Base-by-base conservation (phyloP, 1,140 invertebrate genomes). In the Littorina saxatilis region DNA sequence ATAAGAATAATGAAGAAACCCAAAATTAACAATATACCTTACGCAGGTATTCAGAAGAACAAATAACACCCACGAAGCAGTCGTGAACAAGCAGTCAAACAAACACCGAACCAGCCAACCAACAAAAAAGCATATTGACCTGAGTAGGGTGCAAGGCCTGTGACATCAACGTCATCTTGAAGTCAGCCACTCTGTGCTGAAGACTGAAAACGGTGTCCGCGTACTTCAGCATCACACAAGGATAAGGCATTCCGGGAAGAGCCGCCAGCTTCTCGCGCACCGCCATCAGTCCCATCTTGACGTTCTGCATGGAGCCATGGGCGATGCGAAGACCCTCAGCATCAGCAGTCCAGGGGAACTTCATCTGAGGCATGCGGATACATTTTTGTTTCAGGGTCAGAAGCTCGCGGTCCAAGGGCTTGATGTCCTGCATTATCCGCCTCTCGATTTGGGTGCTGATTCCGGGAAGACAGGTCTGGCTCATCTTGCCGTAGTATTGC, bases 121-220 rank as follows among this genome's bases (percentile, higher is more conserved):
- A 47, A 47, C 43, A 47, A 17, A n/a, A 47, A 47, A 47, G 43
- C 43, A 5, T n/a, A n/a, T n/a, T 47, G 43, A 47, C 43, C 43
- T 47, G 43, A 5, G 17, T 47, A 5, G 43, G 43, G 17, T 47
- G 43, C 7, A 17, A 9, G 7, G 17, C 17, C 43, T 73, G 70
- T 4, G 70, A 39, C 70, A 73, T n/a, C 20, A 73, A 43, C 2
- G 40, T 50, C 11, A 23, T 52, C 40, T 73, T 73, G 70, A 73
- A 73, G 23, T 50, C 50, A 9, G 7, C 40, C 23, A 73, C 29
- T n/a, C 29, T 73, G 23, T 73, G 7, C 70, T 73, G 70, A 2
- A 73, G 39, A 17, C 0, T 32, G 27, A n/a, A 27, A n/a, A 39
- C 70, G 1, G 29, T 29, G 0, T 32, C 70, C 70, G 50, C 43